These are phyloP conservation scores for Ethmia dodecea DNA, from an alignment of 2,888 invertebrate genomes.

Conservation along the genomic window DNA sequence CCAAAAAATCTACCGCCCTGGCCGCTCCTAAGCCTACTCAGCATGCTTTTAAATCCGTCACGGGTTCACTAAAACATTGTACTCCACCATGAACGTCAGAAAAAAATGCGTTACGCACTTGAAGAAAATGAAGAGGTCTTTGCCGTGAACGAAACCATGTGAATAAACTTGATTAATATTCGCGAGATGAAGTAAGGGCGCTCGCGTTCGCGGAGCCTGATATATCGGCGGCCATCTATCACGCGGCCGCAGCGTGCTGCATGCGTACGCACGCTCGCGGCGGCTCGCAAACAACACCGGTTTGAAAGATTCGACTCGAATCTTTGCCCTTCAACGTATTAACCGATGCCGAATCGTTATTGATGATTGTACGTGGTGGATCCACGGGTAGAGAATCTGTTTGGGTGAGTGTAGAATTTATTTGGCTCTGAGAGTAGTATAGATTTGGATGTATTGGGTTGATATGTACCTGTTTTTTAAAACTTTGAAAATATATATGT, in stretches of 20 bases:
- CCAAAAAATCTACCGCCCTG: too few species aligned
- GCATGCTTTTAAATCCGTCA: too few species aligned
- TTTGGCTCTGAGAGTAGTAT: too few species aligned
- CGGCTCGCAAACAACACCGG: not conserved
- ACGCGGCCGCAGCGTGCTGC: slow-evolving; percentile 36
- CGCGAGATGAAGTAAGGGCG: slow-evolving; percentile 38
- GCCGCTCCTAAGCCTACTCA: too few species aligned
- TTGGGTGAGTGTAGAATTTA: too few species aligned
- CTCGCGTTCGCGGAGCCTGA: slow-evolving; percentile 23
- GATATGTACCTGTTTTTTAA: too few species aligned
- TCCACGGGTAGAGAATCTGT: too few species aligned
- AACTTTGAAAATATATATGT: too few species aligned
- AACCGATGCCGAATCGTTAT: slow-evolving; percentile 13
- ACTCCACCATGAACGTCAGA: not conserved
- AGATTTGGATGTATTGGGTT: too few species aligned
- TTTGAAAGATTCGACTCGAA: slow-evolving; percentile 12
- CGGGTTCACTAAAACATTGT: not conserved
- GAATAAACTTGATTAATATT: slow-evolving; percentile 50
- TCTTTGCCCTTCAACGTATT: slow-evolving; percentile 21
- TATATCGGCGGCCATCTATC: slow-evolving; percentile 51
- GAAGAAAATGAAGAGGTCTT: slow-evolving; percentile 38
- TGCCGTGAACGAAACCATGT: slow-evolving; percentile 30
- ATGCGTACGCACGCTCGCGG: slow-evolving; percentile 45
- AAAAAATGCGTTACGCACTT: slow-evolving; percentile 21
- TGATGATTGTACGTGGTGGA: too few species aligned